Conservation (phyloP, 2,113 vertebrate species). For the Cochlearius cochlearius region DNA sequence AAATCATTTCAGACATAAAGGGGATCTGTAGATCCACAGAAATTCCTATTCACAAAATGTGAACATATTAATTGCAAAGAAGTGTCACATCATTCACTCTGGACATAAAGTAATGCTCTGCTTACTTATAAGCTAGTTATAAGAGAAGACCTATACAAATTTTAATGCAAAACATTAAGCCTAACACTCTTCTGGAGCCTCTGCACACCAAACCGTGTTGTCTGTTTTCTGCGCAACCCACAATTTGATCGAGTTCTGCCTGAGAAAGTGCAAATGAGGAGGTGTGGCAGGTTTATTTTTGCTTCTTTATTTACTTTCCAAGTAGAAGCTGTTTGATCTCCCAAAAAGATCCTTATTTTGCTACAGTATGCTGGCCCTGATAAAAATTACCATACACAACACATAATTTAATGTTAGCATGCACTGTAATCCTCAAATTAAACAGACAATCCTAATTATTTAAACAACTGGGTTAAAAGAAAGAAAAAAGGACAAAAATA, state of each 20-base stretch:
- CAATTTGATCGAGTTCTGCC: background rate
- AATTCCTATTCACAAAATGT: background rate
- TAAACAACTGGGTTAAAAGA: background rate
- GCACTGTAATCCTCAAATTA: background rate
- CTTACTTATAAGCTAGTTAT: background rate
- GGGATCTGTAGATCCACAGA: background rate
- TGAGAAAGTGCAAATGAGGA: background rate
- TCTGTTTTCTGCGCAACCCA: background rate
- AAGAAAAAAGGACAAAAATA: background rate
- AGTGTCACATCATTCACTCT: background rate
- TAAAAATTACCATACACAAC: background rate
- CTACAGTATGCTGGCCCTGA: background rate
- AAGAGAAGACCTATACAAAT: background rate
- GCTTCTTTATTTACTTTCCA: background rate
- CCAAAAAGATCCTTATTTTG: background rate
- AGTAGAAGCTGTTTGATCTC: background rate
- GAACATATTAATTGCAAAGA: background rate
- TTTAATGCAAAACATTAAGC: background rate
- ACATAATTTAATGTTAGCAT: background rate
- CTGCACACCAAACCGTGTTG: background rate
- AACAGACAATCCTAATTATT: background rate
- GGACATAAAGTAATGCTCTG: background rate
- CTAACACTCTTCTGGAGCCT: background rate
- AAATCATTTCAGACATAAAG: background rate
- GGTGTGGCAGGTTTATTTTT: background rate